phyloP scores from a whole-genome alignment of 2,797 vertebrate species.

The Semotilus atromaculatus region DNA sequence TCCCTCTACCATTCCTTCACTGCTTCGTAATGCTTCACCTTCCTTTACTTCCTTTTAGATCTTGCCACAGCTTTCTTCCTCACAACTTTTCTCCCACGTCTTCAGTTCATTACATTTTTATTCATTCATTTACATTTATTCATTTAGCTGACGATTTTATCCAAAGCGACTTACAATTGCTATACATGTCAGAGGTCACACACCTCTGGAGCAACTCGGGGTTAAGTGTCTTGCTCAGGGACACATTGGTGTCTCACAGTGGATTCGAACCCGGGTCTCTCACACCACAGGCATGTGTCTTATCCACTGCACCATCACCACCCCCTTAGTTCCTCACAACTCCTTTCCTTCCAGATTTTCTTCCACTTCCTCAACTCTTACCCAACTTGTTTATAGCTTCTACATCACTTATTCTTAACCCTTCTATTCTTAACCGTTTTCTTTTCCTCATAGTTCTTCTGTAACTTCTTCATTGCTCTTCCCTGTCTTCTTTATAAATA shows the following conservation, averaged over 20 bases:
- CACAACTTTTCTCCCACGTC: background rate
- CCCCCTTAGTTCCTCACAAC: too few relatives aligned
- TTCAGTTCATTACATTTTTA: too few relatives aligned
- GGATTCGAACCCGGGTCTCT: too few relatives aligned
- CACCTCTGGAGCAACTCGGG: too few relatives aligned
- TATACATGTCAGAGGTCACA: too few relatives aligned
- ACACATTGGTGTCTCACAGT: too few relatives aligned
- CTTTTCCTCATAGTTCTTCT: background rate
- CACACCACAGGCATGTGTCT: too few relatives aligned
- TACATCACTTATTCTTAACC: background rate
- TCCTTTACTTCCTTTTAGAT: background rate
- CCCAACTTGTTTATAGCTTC: background rate
- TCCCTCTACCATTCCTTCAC: background rate
- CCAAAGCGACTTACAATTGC: too few relatives aligned
- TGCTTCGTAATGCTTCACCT: background rate
- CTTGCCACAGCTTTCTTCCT: background rate
- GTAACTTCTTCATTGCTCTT: background rate
- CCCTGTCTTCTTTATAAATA: background rate
- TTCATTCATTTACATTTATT: too few relatives aligned
- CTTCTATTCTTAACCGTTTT: background rate
- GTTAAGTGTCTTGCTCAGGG: too few relatives aligned
- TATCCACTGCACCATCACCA: too few relatives aligned
- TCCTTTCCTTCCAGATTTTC: background rate
- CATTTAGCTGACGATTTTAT: too few relatives aligned
- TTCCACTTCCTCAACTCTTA: background rate